Conservation (phyloP, 35 echinoderm and acorn worm species). For the Nesometra sesokonis region DNA sequence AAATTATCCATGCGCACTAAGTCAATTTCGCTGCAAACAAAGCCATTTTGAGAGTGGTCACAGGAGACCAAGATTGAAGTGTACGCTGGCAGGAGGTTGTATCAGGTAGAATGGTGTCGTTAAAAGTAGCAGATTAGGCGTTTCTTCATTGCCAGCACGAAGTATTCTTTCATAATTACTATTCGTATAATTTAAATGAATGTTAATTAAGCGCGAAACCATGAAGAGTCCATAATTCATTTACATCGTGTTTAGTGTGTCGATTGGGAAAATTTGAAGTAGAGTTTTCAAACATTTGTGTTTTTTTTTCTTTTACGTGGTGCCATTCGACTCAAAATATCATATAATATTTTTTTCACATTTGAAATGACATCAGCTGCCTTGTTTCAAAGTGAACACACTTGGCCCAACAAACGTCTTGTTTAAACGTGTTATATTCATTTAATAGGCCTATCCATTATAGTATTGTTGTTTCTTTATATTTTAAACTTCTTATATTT, state of each 20-base stretch:
- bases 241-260: not conserved
- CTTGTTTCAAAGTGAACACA: too few relatives aligned
- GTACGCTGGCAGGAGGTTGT: not conserved
- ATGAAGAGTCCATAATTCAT: not conserved
- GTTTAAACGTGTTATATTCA: too few relatives aligned
- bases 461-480: too few relatives aligned
- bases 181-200: not conserved
- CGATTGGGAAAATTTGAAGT: not conserved
- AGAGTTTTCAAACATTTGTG: too few relatives aligned
- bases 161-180: not conserved
- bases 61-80: not conserved
- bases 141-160: not conserved
- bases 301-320: too few relatives aligned
- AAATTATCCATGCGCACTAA: not conserved
- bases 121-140: not conserved
- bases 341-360: too few relatives aligned
- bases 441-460: too few relatives aligned
- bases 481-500: too few relatives aligned
- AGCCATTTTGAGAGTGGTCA: not conserved
- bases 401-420: too few relatives aligned
- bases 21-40: not conserved
- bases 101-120: not conserved
- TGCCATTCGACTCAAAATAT: too few relatives aligned
- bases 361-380: too few relatives aligned
- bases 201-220: not conserved